Percentiles rank a stretch among this genome's conserved stretches.
These are phyloP conservation scores for Drymodes brunneopygia DNA, from an alignment of 2,113 vertebrate species.

Conservation along the genomic window DNA sequence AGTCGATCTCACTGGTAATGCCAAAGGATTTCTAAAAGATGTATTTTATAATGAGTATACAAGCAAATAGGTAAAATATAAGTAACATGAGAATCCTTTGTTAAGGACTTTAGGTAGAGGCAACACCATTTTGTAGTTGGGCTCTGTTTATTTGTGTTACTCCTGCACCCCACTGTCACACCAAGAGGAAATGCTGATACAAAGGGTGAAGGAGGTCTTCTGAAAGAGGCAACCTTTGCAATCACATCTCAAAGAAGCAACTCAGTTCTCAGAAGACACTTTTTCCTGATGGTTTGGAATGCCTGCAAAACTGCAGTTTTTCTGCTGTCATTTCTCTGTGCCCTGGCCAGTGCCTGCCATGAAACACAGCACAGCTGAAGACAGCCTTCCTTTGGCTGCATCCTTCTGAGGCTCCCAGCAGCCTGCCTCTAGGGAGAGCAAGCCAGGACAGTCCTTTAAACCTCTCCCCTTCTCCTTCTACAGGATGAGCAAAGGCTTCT, in stretches of 20 bases:
- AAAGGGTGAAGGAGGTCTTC: background rate
- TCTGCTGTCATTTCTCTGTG: background rate
- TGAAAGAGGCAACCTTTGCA: background rate
- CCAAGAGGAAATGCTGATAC: background rate
- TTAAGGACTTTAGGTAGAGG: background rate
- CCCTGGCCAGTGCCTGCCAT: background rate
- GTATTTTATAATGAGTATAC: background rate
- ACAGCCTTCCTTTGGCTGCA: background rate
- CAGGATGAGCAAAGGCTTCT: background rate
- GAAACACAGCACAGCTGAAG: fast-evolving
- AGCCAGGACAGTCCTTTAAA: background rate
- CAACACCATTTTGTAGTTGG: background rate
- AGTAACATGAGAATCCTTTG: background rate
- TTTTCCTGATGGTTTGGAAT: background rate
- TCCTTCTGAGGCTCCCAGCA: background rate
- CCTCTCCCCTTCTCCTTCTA: background rate
- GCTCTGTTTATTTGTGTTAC: background rate
- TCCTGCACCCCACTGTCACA: background rate
- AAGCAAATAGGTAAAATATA: background rate
- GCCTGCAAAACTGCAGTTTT: background rate
- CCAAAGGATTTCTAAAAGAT: background rate
- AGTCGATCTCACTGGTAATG: background rate
- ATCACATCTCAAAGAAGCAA: background rate
- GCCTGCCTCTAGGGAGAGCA: background rate
- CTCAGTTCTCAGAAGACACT: background rate